phyloP scores from a whole-genome alignment of 2,888 invertebrate species.

The Amblyteles armatorius region DNA sequence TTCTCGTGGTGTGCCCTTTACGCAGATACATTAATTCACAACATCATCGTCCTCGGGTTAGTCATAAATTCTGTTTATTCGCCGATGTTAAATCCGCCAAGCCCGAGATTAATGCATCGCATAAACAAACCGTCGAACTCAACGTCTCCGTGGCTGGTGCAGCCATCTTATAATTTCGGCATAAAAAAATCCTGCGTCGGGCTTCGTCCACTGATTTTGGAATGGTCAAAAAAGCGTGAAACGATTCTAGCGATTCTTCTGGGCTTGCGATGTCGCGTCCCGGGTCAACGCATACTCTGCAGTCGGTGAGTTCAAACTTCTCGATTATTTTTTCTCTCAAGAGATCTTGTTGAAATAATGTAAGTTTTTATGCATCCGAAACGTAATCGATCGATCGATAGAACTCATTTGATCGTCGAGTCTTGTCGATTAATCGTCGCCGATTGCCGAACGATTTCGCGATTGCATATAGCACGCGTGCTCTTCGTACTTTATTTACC shows the following conservation, averaged over 20 bases:
- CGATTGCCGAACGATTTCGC: constrained; percentile 20
- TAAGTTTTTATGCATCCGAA: neutral
- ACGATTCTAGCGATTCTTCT: neutral
- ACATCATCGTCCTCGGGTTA: neutral
- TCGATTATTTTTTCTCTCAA: too few relatives aligned
- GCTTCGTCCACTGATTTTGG: too few relatives aligned
- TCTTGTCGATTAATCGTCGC: neutral
- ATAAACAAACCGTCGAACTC: neutral
- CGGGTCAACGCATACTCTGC: neutral
- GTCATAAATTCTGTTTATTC: neutral
- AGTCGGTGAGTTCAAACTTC: neutral
- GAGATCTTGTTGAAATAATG: neutral
- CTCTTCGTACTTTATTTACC: neutral
- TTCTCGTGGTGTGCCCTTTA: neutral
- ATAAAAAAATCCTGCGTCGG: neutral
- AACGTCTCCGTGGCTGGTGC: neutral
- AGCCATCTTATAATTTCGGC: neutral
- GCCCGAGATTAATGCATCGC: neutral
- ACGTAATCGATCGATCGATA: too few relatives aligned
- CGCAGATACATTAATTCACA: neutral
- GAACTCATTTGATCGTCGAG: neutral
- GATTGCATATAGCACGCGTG: neutral
- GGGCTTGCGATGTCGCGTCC: neutral
- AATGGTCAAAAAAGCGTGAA: neutral
- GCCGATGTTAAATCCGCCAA: neutral